Base-by-base conservation (phyloP, 2,113 vertebrate species). In the Neogobius melanostomus region DNA sequence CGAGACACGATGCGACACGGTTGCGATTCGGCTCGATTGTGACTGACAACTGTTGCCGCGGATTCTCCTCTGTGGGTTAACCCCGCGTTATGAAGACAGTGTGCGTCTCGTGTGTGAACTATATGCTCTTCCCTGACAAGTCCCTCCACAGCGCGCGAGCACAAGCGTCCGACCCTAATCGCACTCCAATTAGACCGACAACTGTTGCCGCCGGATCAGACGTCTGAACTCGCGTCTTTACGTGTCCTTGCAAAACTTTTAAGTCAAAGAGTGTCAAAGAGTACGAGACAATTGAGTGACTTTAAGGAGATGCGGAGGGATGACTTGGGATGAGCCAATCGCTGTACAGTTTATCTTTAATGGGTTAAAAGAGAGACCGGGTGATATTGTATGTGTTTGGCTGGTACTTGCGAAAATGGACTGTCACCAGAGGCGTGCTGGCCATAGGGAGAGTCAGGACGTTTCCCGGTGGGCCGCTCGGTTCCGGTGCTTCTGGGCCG, bases 281-380 rank as follows among this genome's bases (percentile, higher is more conserved):
- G 28, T 36, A 9, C 42, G 16, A 45, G 36, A 45, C 42, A 68
- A 64, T 47, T 45, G 7, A 71, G 71, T 74, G 21, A 5, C 46
- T 64, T 6, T 75, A 84, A 87, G 42, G 85, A 64, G 44, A 52
- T 71, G 50, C 0, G 44, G 3, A 69, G 69, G 45, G n/a, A n/a
- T 91, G 88, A 90, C 69, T 10, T 3, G 53, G 17, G 7, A 3
- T 1, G 8, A 52, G 3, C 85, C 84, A 89, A 88, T 87, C 77
- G 64, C 2, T 0, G 28, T 21, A 17, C 5, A 7, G 28, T 72
- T 15, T 48, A 52, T 36, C 60, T 69, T 46, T 11, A 48, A 17
- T 46, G 50, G 43, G 68, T 72, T 68, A 59, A 78, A 80, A 17
- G 44, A 53, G 68, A 68, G 82, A 87, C 83, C 69, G 88, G 86